Conservation (phyloP, 2,113 vertebrate genomes). For the Vulpes lagopus region DNA sequence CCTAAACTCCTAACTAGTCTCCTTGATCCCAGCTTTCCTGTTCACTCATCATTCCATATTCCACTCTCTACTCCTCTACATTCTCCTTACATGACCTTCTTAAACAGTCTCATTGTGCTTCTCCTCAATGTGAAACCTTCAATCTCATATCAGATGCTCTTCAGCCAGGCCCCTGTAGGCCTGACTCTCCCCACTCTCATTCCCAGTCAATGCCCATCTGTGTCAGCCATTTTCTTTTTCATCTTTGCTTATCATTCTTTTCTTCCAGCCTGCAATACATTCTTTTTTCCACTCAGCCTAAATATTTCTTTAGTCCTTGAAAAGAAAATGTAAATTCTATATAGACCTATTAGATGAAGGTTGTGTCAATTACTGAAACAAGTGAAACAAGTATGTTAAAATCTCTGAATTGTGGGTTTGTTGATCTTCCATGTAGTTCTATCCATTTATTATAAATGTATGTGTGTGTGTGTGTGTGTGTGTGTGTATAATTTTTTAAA, state of each 20-base stretch:
- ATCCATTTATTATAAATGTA: neutral
- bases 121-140: neutral
- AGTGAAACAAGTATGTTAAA: slow-evolving; percentile 6
- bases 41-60: neutral
- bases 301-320: neutral
- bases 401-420: neutral
- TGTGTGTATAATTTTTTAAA: too few relatives aligned
- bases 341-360: neutral
- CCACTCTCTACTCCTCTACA: neutral
- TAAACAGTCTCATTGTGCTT: neutral
- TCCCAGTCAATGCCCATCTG: neutral
- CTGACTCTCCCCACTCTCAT: neutral
- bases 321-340: slow-evolving; percentile 32
- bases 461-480: neutral
- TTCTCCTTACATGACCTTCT: neutral
- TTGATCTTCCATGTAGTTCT: neutral
- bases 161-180: accelerated
- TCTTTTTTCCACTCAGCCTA: neutral
- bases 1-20: neutral
- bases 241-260: neutral
- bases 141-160: neutral
- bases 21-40: neutral
- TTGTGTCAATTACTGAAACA: neutral
- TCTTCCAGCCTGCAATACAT: neutral
- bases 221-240: neutral